Evolutionary conservation across 1,140 invertebrate species (phyloP).

Genomic region (Achroia grisella): DNA sequence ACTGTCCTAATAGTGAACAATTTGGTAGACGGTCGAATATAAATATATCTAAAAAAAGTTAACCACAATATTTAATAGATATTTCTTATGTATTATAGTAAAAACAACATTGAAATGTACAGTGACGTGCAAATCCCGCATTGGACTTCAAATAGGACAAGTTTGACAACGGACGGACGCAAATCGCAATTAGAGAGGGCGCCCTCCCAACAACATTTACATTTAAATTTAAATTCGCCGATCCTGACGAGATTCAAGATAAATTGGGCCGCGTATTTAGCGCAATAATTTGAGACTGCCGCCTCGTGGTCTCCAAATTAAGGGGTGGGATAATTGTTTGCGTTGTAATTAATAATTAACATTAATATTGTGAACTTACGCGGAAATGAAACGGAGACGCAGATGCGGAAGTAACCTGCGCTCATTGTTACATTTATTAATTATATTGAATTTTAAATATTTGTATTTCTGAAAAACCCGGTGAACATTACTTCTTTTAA

Average conservation of each 20-base stretch:
- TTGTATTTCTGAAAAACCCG: too few relatives aligned
- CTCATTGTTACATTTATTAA: too few relatives aligned
- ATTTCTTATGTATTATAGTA: conserved; percentile 10
- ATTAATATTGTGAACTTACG: conserved; percentile 28
- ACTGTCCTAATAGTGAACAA: too few relatives aligned
- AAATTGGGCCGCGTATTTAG: conserved; percentile 59
- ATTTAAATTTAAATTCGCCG: conserved; percentile 68
- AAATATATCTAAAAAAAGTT: too few relatives aligned
- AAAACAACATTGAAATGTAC: too few relatives aligned
- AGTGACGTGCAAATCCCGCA: conserved; percentile 10
- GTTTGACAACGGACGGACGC: conserved; percentile 44
- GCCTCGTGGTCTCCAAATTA: conserved; percentile 41
- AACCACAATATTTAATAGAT: too few relatives aligned
- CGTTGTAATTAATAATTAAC: conserved; percentile 49
- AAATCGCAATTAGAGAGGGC: conserved; percentile 55
- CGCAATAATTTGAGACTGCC: conserved; percentile 47
- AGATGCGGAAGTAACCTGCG: too few relatives aligned
- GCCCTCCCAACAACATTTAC: conserved; percentile 60
- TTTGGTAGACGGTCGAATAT: too few relatives aligned
- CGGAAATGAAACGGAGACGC: background rate
- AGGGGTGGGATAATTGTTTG: conserved; percentile 48
- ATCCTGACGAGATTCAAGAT: conserved; percentile 66
- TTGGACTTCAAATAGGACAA: conserved; percentile 20
- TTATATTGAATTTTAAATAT: too few relatives aligned
- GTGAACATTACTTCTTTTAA: too few relatives aligned